Conservation (phyloP, 1,140 invertebrate genomes). For the Cyclargus thomasi region DNA sequence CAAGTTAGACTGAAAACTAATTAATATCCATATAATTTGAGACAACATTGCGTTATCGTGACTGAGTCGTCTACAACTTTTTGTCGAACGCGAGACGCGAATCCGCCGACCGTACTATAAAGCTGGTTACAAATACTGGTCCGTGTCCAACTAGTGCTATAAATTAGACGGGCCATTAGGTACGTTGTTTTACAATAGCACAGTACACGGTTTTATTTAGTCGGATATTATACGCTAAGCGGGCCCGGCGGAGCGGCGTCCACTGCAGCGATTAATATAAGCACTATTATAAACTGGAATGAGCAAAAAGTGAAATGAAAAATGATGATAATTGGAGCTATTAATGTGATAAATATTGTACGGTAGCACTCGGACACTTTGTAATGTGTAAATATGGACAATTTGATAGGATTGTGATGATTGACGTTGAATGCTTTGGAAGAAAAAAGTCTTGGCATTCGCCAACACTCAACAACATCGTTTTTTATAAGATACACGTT, state of each 20-base stretch:
- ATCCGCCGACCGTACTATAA: background rate
- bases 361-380: background rate
- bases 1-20: background rate
- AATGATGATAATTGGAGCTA: background rate
- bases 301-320: background rate
- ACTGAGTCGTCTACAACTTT: background rate
- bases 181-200: conserved; percentile 21
- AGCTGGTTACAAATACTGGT: conserved; percentile 9
- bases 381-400: background rate
- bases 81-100: background rate
- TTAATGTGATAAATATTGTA: background rate
- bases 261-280: conserved; percentile 6
- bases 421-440: background rate
- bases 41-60: background rate
- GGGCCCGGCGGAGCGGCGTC: background rate
- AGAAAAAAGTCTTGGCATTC: background rate
- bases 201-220: conserved; percentile 12
- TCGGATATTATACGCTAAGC: conserved; percentile 12
- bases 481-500: background rate
- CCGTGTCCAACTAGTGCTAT: conserved; percentile 15
- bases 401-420: background rate
- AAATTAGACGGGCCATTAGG: conserved; percentile 28
- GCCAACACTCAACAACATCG: background rate
- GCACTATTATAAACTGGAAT: background rate
- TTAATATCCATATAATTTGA: background rate